A percentile compares a stretch with the other conserved stretches of the same genome.
Conservation (phyloP, 2,797 vertebrate species). For the Myotis findleyi region DNA sequence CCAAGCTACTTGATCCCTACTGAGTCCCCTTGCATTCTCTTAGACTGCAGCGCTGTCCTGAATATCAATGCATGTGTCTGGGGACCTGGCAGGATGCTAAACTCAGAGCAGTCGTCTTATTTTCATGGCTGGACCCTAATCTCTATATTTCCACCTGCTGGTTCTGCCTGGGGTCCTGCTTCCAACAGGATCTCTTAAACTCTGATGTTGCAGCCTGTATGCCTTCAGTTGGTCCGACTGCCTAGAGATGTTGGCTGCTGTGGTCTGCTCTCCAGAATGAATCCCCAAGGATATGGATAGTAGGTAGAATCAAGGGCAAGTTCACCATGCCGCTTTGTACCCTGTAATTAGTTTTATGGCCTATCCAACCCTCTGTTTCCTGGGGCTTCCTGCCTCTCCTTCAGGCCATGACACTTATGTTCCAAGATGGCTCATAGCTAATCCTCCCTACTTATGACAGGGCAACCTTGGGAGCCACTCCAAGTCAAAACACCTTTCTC, state of each 20-base stretch:
- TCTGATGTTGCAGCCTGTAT: neutral
- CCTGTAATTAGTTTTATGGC: neutral
- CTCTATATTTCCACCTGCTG: neutral
- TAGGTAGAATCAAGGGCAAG: neutral
- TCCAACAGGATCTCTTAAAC: neutral
- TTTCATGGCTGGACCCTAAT: neutral
- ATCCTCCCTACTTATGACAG: neutral
- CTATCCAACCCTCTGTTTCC: neutral
- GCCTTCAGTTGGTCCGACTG: neutral
- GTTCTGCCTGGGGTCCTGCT: neutral
- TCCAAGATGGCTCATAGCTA: neutral
- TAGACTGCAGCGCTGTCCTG: neutral
- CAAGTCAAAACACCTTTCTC: neutral
- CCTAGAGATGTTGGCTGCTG: neutral
- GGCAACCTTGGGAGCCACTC: neutral
- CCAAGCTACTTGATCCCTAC: neutral
- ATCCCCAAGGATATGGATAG: neutral
- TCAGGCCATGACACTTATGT: neutral
- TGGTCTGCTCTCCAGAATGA: neutral
- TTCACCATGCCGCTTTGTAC: neutral
- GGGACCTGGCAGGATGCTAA: neutral
- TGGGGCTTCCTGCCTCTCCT: neutral
- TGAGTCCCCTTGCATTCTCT: neutral
- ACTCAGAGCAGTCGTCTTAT: neutral
- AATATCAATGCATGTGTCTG: neutral